Evolutionary conservation across 1,140 invertebrate species (phyloP).

Genomic region (Drosophila nasuta): DNA sequence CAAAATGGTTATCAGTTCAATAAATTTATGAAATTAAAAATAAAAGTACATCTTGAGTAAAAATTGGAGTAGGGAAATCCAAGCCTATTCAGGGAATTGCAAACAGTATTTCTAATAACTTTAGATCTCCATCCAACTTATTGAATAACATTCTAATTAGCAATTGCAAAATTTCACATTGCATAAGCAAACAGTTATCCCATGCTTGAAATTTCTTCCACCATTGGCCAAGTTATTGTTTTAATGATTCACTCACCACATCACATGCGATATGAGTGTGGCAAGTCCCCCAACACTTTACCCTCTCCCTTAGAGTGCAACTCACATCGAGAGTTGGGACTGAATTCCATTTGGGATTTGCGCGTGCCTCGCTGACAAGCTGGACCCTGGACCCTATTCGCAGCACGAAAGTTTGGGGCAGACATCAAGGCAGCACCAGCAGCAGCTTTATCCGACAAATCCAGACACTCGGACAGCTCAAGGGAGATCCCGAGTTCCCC

Average conservation of each 20-base stretch:
- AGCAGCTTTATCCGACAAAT: conserved; percentile 47
- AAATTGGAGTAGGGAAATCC: no score
- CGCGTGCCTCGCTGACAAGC: conserved; percentile 62
- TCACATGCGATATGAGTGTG: conserved; percentile 20
- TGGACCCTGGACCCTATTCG: conserved; percentile 23
- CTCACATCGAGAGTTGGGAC: conserved; percentile 6
- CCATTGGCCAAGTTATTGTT: conserved; percentile 9
- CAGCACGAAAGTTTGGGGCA: conserved; percentile 33
- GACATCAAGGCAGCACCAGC: conserved; percentile 65
- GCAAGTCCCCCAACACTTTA: conserved; percentile 2
- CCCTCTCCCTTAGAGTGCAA: background rate
- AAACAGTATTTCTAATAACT: no score
- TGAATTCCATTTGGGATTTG: conserved; percentile 75
- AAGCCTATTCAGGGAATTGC: no score
- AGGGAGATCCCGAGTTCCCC: conserved; percentile 63
- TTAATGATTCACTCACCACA: conserved; percentile 49
- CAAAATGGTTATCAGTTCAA: no score
- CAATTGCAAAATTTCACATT: background rate
- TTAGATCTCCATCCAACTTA: no score
- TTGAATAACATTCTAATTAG: no score
- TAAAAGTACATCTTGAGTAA: no score
- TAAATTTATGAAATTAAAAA: no score
- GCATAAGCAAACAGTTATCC: background rate
- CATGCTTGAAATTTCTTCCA: background rate
- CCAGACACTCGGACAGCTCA: conserved; percentile 58